Base-by-base conservation (phyloP, 1,140 invertebrate species). In the Hycleus phaleratus region DNA sequence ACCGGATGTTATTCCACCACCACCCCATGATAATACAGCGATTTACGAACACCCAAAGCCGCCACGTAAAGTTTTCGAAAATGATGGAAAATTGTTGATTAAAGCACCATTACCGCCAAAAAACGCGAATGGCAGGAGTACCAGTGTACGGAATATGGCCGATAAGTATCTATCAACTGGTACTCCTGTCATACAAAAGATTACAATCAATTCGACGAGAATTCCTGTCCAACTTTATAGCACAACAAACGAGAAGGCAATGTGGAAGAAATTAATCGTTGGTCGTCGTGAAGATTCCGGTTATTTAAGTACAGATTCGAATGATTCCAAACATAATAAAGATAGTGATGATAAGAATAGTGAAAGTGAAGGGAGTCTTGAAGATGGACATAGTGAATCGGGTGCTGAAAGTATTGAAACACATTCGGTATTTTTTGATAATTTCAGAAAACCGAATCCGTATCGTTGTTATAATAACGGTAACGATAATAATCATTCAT, bases 391-490 rank as follows among this genome's bases (percentile, higher is more conserved):
- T 51, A 90, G 88, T 74, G 88, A 91, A 74, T 90, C 88, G 43
- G 88, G 88, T 2, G 88, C 85, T 4, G 88, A 91, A 68, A 91
- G 88, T 74, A 78, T 90, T 39, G 88, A 88, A 55, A 91, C 88
- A 0, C 87, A 91, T 75, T 89, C 87, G 10, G 87, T 90, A 3
- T 87, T 88, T 64, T 88, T 88, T 64, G 86, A 74, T 60, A 81
- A 77, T 77, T 84, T 78, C 69, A 74, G 75, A 61, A 85, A 68
- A 73, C 44, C 54, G 2, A 39, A 24, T 45, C 57, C 32, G 7
- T 32, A 32, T 32, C 32, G 32, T 32, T 32, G 32, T 32, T 32
- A 32, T 2, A 42, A 9, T n/a, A 42, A 8, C 10, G 4, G 9
- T 11, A 42, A 6, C 11, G 9, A 42, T 39, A 10, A 6, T 7